phyloP scores from a whole-genome alignment of 2,113 vertebrate genomes.

The Formicarius rufipectus region DNA sequence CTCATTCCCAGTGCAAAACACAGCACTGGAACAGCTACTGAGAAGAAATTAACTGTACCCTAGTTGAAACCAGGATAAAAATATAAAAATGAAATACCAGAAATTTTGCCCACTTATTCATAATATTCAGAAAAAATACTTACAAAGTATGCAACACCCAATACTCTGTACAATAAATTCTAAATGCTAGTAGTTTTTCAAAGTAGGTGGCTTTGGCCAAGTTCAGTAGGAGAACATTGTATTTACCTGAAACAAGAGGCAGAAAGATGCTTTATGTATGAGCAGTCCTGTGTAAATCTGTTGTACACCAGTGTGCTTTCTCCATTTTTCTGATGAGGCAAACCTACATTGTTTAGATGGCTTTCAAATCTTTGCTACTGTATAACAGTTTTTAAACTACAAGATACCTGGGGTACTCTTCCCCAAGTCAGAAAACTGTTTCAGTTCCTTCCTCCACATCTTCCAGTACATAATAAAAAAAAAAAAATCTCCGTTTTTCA shows the following conservation, averaged over 20 bases:
- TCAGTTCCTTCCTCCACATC: neutral
- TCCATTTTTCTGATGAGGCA: neutral
- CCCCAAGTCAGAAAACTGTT: neutral
- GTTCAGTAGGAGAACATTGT: neutral
- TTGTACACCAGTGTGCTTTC: neutral
- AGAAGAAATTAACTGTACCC: neutral
- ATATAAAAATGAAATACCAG: fast-evolving
- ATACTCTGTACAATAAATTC: neutral
- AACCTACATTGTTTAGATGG: neutral
- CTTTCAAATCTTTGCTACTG: neutral
- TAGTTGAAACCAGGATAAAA: neutral
- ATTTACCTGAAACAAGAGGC: neutral
- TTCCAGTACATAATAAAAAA: neutral
- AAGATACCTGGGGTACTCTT: neutral
- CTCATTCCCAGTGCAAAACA: neutral
- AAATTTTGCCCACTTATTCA: neutral
- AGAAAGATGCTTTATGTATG: neutral
- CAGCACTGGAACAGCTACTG: neutral
- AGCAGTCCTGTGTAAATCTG: neutral
- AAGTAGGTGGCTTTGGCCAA: neutral
- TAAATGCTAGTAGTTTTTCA: neutral
- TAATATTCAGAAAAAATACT: neutral
- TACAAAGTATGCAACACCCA: neutral
- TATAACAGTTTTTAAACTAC: neutral
- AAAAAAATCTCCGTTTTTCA: neutral